These are phyloP conservation scores for Leucophenga varia DNA, from an alignment of 1,140 invertebrate species.

Conservation along the genomic window DNA sequence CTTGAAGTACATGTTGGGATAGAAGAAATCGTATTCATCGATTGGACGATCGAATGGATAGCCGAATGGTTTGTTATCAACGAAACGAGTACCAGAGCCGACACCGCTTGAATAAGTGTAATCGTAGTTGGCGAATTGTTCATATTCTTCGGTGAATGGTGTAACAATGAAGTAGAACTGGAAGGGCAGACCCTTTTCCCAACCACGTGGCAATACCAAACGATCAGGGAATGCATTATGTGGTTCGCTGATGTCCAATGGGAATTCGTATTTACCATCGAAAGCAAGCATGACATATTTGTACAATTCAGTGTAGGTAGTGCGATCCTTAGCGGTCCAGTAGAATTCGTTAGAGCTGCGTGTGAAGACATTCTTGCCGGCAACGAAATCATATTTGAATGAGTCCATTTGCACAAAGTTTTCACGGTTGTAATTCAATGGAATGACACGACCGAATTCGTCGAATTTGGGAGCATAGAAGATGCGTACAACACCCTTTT, in stretches of 20 bases:
- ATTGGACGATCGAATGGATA: conserved; percentile 58
- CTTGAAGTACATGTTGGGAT: conserved; percentile 51
- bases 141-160: conserved; percentile 43
- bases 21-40: conserved; percentile 51
- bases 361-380: conserved; percentile 67
- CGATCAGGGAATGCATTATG: conserved; percentile 64
- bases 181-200: conserved; percentile 63
- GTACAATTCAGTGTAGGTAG: conserved; percentile 63
- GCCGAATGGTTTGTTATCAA: conserved; percentile 45
- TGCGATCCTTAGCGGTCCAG: conserved; percentile 64
- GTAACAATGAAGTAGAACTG: conserved; percentile 63
- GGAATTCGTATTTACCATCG: conserved; percentile 57
- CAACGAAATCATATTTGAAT: conserved; percentile 64
- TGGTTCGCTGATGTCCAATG: conserved; percentile 59
- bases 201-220: conserved; percentile 63
- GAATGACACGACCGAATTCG: conserved; percentile 59
- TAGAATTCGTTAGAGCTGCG: conserved; percentile 69
- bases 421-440: conserved; percentile 63
- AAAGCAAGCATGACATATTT: conserved; percentile 60
- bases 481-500: conserved; percentile 59
- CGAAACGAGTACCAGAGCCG: conserved; percentile 39
- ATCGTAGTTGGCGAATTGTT: conserved; percentile 37
- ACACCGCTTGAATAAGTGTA: conserved; percentile 36
- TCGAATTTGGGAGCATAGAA: conserved; percentile 65
- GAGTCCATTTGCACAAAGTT: conserved; percentile 71